phyloP scores from a whole-genome alignment of 2,888 invertebrate genomes.

The Timema cristinae region DNA sequence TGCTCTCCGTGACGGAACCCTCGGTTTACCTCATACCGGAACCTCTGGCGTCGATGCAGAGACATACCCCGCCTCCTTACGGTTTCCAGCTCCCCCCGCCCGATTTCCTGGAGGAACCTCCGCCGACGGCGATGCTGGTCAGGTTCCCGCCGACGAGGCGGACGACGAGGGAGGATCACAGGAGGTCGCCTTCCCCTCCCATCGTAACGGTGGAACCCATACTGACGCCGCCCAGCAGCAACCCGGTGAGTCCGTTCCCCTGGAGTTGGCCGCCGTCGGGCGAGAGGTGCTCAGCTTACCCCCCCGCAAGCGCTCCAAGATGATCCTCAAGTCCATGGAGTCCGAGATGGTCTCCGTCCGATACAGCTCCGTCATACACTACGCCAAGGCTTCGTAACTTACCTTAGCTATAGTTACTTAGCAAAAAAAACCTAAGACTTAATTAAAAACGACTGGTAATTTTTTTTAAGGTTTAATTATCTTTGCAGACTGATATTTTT shows the following conservation, averaged over 20 bases:
- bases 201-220: constrained; percentile 13
- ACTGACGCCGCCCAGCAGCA: constrained; percentile 53
- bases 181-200: neutral
- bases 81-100: constrained; percentile 32
- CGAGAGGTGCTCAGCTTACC: constrained; percentile 65
- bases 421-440: too few species aligned
- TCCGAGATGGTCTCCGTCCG: constrained; percentile 46
- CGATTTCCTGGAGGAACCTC: constrained; percentile 30
- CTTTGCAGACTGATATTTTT: too few species aligned
- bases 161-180: neutral
- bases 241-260: constrained; percentile 52
- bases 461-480: too few species aligned
- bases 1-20: constrained; percentile 33
- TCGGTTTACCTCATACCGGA: constrained; percentile 38
- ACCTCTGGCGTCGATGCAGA: constrained; percentile 34
- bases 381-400: constrained; percentile 62
- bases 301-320: constrained; percentile 71
- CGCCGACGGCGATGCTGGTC: constrained; percentile 19
- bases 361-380: constrained; percentile 78
- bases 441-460: too few species aligned
- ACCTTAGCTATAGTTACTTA: neutral
- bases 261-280: constrained; percentile 49
- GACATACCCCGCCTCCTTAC: constrained; percentile 26
- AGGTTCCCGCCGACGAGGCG: constrained; percentile 9
- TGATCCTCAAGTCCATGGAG: constrained; percentile 67